Base-by-base conservation (phyloP, 2,113 vertebrate species). In the Montifringilla adamsi region DNA sequence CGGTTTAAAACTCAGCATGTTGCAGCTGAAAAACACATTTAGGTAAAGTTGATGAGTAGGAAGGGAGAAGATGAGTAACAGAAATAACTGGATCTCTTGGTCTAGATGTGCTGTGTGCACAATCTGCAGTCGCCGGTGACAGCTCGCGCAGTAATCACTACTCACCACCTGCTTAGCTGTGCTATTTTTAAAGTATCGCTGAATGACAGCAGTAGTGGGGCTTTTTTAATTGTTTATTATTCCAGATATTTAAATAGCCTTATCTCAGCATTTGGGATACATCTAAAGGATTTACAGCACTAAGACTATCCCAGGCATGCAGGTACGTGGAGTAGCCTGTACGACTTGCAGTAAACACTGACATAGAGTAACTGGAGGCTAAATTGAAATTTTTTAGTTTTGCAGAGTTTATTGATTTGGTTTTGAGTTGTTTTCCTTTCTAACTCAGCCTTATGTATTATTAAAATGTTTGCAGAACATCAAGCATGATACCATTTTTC, bases 151-250 rank as follows among this genome's bases (percentile, higher is more conserved):
- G 85, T 78, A 93, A 94, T 96, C 88, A 31, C 76, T 93, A 19
- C 88, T 93, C 85, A 49, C 93, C 94, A 96, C 90, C 94, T 97
- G 95, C 94, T 88, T 92, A 78, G 90, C 68, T 66, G 37, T 22
- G 92, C 88, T 97, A 84, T 94, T 93, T 96, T 92, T 90, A 59
- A 92, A 68, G 52, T 86, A 58, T 52, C 90, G 68, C 68, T 95
- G 87, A 95, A 82, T 82, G 66, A 84, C 84, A 95, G 92, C 68
- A 68, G 49, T 93, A 81, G 83, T 88, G 58, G 8, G 2, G 0
- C 18, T 70, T 88, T 94, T 91, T 77, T 55, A 90, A 87, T 93
- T 95, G 79, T 90, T 95, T 94, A 72, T 96, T 95, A 78, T 95
- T 96, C 37, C 37, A 68, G 58, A 72, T 64, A 86, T 80, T 77